phyloP scores from a whole-genome alignment of 2,797 vertebrate genomes.

The Gymnothorax javanicus region DNA sequence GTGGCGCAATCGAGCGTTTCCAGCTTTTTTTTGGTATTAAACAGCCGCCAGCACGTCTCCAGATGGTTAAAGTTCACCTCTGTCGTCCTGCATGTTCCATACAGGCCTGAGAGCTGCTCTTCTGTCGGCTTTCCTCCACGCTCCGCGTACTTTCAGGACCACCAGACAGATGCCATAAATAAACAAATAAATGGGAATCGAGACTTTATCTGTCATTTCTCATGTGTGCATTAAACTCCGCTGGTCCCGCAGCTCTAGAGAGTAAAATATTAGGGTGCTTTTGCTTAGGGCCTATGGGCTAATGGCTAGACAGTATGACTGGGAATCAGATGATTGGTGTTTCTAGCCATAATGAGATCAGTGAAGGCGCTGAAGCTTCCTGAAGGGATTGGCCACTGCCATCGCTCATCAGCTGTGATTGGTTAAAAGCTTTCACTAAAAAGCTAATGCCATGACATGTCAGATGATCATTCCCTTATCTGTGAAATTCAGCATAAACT shows the following conservation, averaged over 20 bases:
- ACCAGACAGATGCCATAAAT: not conserved
- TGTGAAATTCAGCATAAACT: not conserved
- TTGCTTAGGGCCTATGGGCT: not conserved
- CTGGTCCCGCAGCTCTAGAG: not conserved
- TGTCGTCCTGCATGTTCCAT: not conserved
- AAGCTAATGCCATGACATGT: no score
- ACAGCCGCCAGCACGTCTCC: slow-evolving; percentile 14
- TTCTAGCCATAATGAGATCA: no score
- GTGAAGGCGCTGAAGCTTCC: no score
- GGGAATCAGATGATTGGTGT: no score
- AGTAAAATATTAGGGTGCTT: not conserved
- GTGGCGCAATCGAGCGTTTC: not conserved
- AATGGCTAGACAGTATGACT: no score
- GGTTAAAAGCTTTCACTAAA: no score
- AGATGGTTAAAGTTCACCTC: slow-evolving; percentile 31
- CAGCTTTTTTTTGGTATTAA: slow-evolving; percentile 9
- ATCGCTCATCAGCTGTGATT: no score
- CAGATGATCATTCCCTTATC: not conserved
- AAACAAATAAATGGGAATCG: not conserved
- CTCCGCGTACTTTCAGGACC: not conserved
- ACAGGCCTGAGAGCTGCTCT: not conserved
- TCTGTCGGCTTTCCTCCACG: not conserved
- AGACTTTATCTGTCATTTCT: not conserved
- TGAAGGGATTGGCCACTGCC: no score
- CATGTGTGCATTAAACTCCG: not conserved